phyloP scores from a whole-genome alignment of 2,113 vertebrate species.

The Ginglymostoma cirratum region DNA sequence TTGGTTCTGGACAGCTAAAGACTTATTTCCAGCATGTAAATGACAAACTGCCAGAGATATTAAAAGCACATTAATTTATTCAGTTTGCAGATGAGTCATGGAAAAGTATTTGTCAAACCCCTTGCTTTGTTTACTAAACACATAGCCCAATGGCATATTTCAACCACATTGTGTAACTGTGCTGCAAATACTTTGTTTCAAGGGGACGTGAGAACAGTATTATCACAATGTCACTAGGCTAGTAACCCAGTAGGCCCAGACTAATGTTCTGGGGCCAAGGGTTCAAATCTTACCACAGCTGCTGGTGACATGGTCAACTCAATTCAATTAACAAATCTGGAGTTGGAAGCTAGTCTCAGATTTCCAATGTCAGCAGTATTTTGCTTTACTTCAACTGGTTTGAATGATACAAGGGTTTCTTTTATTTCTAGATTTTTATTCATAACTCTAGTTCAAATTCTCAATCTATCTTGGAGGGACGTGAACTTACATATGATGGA shows the following conservation, averaged over 20 bases:
- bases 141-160: background rate
- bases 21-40: background rate
- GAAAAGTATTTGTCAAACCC: background rate
- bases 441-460: background rate
- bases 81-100: background rate
- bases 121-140: background rate
- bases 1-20: background rate
- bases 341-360: too few relatives aligned
- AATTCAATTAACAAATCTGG: too few relatives aligned
- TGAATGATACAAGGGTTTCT: background rate
- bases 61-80: background rate
- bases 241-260: too few relatives aligned
- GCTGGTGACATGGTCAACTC: too few relatives aligned
- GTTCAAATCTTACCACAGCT: too few relatives aligned
- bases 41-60: background rate
- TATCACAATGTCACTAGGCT: too few relatives aligned
- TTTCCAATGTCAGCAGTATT: too few relatives aligned
- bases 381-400: background rate
- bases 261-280: too few relatives aligned
- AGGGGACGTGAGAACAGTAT: too few relatives aligned
- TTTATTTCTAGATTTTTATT: background rate
- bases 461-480: background rate
- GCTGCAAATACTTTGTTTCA: background rate
- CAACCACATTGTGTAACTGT: background rate
- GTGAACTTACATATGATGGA: background rate